Conservation (phyloP, 2,888 invertebrate genomes). For the Sinodicranocentrus sp. region DNA sequence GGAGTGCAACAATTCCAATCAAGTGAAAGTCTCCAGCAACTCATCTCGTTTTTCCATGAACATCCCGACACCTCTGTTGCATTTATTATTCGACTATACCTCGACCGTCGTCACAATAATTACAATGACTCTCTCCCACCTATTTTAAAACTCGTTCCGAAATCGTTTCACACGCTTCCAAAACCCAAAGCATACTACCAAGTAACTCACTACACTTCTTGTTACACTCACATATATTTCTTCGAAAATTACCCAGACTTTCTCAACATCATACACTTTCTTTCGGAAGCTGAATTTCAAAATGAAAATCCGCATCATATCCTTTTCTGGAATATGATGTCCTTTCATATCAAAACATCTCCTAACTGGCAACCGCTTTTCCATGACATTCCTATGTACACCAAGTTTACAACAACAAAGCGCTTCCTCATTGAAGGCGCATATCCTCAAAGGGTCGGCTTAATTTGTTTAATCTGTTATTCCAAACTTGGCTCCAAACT, state of each 20-base stretch:
- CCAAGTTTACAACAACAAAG: neutral
- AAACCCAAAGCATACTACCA: no score
- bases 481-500: neutral
- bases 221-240: neutral
- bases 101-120: neutral
- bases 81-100: neutral
- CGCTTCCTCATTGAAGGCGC: neutral
- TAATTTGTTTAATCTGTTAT: neutral
- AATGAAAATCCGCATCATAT: neutral
- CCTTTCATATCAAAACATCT: neutral
- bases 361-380: neutral
- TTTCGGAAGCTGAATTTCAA: neutral
- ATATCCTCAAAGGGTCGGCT: neutral
- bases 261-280: neutral
- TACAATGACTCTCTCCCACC: neutral
- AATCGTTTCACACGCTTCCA: no score
- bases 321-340: neutral
- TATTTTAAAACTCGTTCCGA: neutral
- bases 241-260: slow-evolving; percentile 2
- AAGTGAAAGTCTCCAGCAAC: neutral
- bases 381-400: neutral
- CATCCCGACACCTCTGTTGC: neutral
- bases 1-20: neutral
- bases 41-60: neutral
- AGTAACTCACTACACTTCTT: no score